phyloP scores from a whole-genome alignment of 2,797 vertebrate genomes.

The Xenopus petersii region DNA sequence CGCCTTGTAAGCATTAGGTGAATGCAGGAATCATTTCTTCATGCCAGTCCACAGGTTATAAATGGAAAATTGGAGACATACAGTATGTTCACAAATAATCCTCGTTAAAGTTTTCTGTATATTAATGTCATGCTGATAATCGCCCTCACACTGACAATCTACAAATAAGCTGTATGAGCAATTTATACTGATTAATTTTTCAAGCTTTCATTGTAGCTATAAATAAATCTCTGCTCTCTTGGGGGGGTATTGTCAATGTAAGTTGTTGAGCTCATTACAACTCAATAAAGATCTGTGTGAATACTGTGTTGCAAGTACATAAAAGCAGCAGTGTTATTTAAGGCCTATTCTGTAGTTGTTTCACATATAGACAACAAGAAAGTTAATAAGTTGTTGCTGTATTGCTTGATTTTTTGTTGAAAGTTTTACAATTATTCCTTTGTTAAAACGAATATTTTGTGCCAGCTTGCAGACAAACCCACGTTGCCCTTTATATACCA shows the following conservation, averaged over 20 bases:
- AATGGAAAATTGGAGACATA: not conserved
- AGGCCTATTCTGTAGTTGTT: not conserved
- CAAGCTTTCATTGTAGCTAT: constrained; percentile 5
- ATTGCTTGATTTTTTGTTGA: too few species aligned
- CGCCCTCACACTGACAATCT: not conserved
- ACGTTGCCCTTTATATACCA: too few species aligned
- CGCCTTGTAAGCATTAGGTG: not conserved
- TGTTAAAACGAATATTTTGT: too few species aligned
- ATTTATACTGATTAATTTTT: constrained; percentile 2
- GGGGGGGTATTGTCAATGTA: not conserved
- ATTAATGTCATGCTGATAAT: constrained; percentile 1
- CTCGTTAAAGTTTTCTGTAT: not conserved
- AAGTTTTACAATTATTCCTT: too few species aligned
- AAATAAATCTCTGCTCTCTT: constrained; percentile 2
- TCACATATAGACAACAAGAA: not conserved
- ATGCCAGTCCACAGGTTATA: not conserved
- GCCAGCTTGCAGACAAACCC: too few species aligned
- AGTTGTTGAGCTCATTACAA: constrained; percentile 7
- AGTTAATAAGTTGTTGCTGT: too few species aligned
- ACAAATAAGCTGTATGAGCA: not conserved
- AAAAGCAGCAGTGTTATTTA: not conserved
- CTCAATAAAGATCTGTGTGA: constrained; percentile 6
- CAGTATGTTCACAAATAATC: constrained; percentile 3
- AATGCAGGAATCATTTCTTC: not conserved
- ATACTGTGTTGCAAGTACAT: constrained; percentile 1